Conservation (phyloP, 2,113 vertebrate species). For the Rafetus swinhoei region DNA sequence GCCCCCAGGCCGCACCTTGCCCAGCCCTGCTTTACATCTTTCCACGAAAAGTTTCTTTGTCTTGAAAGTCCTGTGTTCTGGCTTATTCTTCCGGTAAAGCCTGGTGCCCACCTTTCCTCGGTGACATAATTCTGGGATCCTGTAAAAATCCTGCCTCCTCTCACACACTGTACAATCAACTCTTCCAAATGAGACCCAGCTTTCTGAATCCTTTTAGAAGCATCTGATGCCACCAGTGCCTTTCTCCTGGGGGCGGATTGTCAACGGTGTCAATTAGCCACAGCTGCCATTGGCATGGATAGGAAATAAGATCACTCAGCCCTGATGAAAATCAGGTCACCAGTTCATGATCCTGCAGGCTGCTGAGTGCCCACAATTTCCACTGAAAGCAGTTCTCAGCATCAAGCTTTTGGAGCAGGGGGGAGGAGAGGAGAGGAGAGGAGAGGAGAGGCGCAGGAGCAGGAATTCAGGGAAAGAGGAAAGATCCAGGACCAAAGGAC, state of each 20-base stretch:
- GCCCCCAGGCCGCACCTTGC: too few relatives aligned
- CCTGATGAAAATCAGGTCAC: neutral
- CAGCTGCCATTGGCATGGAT: fast-evolving
- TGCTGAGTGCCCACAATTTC: neutral
- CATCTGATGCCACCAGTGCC: fast-evolving
- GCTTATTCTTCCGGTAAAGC: neutral
- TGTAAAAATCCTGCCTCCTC: neutral
- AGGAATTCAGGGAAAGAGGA: too few relatives aligned
- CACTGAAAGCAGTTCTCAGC: neutral
- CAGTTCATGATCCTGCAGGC: neutral
- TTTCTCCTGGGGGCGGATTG: fast-evolving
- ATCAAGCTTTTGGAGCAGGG: neutral
- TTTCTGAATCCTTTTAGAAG: neutral
- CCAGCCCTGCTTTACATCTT: neutral
- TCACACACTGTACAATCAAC: neutral
- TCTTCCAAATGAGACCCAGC: neutral
- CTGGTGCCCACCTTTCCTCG: neutral
- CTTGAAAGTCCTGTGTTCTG: neutral
- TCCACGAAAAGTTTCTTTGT: neutral
- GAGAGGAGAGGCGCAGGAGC: neutral
- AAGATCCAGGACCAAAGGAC: too few relatives aligned
- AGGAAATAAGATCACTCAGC: neutral
- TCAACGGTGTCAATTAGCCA: neutral
- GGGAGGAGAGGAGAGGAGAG: neutral
- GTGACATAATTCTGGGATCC: neutral